These are phyloP conservation scores for Tapirus terrestris DNA, from an alignment of 2,113 vertebrate species.

Conservation along the genomic window DNA sequence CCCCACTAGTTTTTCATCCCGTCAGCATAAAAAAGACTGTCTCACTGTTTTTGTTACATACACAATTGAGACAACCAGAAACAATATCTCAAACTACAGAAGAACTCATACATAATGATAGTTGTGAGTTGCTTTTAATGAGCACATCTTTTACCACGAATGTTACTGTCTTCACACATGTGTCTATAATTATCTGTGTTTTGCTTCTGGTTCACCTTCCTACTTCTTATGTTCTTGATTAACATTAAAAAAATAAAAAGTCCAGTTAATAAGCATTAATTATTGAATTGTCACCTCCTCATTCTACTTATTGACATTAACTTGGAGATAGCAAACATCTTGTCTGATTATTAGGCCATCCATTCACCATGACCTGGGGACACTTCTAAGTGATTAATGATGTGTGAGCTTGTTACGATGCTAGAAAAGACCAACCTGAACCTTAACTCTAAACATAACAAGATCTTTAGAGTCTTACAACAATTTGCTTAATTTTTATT, in stretches of 20 bases:
- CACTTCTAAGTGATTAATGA: constrained; percentile 75
- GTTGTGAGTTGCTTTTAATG: constrained; percentile 55
- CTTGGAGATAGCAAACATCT: constrained; percentile 75
- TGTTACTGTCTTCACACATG: constrained; percentile 26
- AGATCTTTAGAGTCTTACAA: constrained; percentile 45
- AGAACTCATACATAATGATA: neutral
- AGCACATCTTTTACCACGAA: constrained; percentile 57
- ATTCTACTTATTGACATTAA: constrained; percentile 75
- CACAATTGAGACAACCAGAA: constrained; percentile 47
- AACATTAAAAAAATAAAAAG: constrained; percentile 55
- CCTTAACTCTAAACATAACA: constrained; percentile 63
- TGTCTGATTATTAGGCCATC: constrained; percentile 73
- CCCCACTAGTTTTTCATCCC: neutral
- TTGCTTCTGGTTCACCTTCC: constrained; percentile 20
- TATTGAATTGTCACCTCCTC: constrained; percentile 73
- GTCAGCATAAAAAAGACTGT: neutral
- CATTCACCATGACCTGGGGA: constrained; percentile 69
- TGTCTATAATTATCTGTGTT: constrained; percentile 54
- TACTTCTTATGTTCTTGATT: constrained; percentile 61
- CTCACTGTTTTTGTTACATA: neutral
- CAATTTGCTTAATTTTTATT: constrained; percentile 45
- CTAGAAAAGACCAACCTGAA: constrained; percentile 75
- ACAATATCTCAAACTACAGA: constrained; percentile 15
- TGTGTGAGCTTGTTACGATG: constrained; percentile 71
- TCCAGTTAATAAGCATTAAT: constrained; percentile 61